Percentiles rank a stretch among this genome's conserved stretches.
These are phyloP conservation scores for Nyctereutes procyonoides DNA, from an alignment of 2,113 vertebrate species.

Conservation along the genomic window DNA sequence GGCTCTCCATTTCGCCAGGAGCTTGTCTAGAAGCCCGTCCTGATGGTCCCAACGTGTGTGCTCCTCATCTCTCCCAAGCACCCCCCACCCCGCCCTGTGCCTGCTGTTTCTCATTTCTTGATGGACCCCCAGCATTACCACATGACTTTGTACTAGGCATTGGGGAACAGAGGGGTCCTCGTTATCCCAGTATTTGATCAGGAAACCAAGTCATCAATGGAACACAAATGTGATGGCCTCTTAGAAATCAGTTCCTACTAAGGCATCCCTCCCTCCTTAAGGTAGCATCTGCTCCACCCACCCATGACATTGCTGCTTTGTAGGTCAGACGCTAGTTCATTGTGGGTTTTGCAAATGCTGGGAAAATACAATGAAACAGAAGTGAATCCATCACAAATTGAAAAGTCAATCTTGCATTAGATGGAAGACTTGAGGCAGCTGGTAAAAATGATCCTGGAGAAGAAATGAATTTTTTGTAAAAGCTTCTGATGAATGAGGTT, in stretches of 20 bases:
- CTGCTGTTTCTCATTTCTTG: not conserved
- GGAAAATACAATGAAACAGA: not conserved
- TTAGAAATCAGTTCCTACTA: not conserved
- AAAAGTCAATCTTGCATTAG: not conserved
- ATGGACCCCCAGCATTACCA: not conserved
- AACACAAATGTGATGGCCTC: not conserved
- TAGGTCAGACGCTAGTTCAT: not conserved
- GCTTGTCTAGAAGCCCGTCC: not conserved
- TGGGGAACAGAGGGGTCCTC: not conserved
- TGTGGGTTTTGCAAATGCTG: not conserved
- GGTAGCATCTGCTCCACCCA: not conserved
- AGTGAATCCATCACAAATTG: too few species aligned
- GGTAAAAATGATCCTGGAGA: not conserved
- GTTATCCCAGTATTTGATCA: not conserved
- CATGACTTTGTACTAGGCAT: rapidly evolving
- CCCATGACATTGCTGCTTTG: not conserved
- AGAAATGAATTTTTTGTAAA: rapidly evolving
- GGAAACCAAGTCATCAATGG: rapidly evolving
- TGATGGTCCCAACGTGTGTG: rapidly evolving
- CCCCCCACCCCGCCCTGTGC: not conserved
- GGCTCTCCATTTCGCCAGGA: not conserved
- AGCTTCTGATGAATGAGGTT: not conserved
- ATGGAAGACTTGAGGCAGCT: too few species aligned
- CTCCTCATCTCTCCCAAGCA: not conserved
- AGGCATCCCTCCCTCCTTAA: not conserved